Evolutionary conservation across 2,113 vertebrate genomes (phyloP), one percentile per base, ranked within the genome.

Genomic region (Rhinoderma darwinii): DNA sequence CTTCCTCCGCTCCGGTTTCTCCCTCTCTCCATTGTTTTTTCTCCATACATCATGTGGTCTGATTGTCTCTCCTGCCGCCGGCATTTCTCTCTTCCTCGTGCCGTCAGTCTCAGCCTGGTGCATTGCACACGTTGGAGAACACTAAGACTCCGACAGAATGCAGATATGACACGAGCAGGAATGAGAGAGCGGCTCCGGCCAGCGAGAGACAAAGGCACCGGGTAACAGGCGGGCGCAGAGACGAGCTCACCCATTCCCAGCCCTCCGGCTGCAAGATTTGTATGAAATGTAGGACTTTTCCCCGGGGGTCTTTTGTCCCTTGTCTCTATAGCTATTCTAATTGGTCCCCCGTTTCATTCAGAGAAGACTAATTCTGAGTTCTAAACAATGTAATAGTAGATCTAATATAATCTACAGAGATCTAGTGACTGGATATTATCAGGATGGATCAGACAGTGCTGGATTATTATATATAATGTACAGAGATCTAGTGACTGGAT

Each of bases 131-230:
- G 25, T 37, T 54, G 63, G 47, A 80, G 76, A 47, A 12, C 61
- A 15, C 59, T 11, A 25, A 30, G 54, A 73, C 77, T 44, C 37
- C 27, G 30, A 43, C 84, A 86, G 76, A 86, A 86, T 78, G 84
- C 74, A 68, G 84, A 86, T 68, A 35, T 20, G 56, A 39, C 15
- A 20, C 15, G 9, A 54, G 59, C 61, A 8, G 39, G 20, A 30
- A 61, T 22, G 39, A 50, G n/a, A 27, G 61, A 0, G 25, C 27
- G 18, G 43, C 30, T 5, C 17, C 12, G 66, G 68, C 14, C 6
- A 61, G 56, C 27, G 44, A 32, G 20, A 80, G 74, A 63, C 56
- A 78, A 68, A 66, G 74, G 30, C 27, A 32, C 11, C 5, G 39
- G 10, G 18, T 8, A 43, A 6, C 43, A 44, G n/a, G 41, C 18